These are phyloP conservation scores for Lophura swinhoii DNA, from an alignment of 2,797 vertebrate genomes.

Conservation along the genomic window DNA sequence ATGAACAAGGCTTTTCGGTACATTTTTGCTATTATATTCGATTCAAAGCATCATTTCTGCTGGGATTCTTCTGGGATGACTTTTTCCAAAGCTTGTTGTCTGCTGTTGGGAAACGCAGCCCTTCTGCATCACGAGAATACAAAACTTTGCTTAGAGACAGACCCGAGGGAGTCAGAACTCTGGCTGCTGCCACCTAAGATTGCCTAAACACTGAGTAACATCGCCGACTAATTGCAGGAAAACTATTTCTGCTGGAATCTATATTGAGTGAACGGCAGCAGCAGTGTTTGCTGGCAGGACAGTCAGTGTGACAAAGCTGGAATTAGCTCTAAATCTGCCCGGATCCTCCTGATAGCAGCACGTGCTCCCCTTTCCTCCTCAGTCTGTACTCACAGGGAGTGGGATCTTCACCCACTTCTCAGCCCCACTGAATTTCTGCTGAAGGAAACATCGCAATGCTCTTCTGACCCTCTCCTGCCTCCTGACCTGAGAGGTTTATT, in stretches of 20 bases:
- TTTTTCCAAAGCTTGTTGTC: background rate
- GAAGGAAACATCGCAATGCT: background rate
- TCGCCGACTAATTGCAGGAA: slow-evolving; percentile 42
- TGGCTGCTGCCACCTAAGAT: background rate
- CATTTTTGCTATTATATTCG: background rate
- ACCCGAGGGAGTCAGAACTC: background rate
- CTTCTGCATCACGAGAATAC: background rate
- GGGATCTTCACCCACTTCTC: background rate
- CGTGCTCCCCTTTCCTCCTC: background rate
- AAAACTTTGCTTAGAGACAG: background rate
- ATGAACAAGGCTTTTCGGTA: background rate
- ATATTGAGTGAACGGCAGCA: background rate
- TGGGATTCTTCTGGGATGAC: background rate
- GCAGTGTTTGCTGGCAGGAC: background rate
- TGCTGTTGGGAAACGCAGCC: background rate
- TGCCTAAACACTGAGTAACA: background rate
- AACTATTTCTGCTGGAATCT: slow-evolving; percentile 6
- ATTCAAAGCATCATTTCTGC: background rate
- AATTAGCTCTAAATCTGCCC: background rate
- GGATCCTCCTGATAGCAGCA: background rate
- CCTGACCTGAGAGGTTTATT: background rate
- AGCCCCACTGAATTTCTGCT: background rate
- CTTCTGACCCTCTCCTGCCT: background rate
- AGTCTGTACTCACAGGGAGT: background rate
- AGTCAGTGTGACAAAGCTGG: background rate